Conservation (phyloP, 2,888 invertebrate genomes). For the Glyphotaelius pellucidus region DNA sequence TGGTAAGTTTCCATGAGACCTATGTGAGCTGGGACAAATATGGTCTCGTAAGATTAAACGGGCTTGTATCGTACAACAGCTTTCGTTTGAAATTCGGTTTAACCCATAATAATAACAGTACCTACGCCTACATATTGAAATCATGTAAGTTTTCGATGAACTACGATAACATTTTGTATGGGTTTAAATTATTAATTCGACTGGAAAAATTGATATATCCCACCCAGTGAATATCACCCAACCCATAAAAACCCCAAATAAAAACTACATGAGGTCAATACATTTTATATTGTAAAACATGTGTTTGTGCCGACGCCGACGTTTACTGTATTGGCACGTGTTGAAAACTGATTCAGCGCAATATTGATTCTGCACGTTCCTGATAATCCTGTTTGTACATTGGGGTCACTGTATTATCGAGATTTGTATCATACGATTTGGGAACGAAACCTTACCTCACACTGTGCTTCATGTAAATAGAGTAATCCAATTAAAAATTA, state of each 20-base stretch:
- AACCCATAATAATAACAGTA: no score
- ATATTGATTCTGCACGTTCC: conserved; percentile 14
- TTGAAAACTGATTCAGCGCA: background rate
- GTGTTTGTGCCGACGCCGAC: background rate
- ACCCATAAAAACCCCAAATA: background rate
- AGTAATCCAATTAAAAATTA: background rate
- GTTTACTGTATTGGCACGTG: conserved; percentile 14
- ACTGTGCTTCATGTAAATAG: background rate
- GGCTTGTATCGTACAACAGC: no score
- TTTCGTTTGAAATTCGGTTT: no score
- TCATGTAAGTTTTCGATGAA: background rate
- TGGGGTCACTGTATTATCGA: conserved; percentile 16
- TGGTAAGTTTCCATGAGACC: no score
- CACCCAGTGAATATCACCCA: background rate
- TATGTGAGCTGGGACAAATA: no score
- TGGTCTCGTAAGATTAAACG: no score
- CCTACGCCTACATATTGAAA: background rate
- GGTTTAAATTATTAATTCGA: background rate
- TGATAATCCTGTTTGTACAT: background rate
- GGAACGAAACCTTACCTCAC: background rate
- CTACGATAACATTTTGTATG: background rate
- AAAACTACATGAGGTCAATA: background rate
- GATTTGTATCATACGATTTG: background rate
- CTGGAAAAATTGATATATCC: background rate
- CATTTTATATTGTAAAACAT: background rate